Evolutionary conservation across 1,140 invertebrate genomes (phyloP).

Genomic region (Orchestia grillus): DNA sequence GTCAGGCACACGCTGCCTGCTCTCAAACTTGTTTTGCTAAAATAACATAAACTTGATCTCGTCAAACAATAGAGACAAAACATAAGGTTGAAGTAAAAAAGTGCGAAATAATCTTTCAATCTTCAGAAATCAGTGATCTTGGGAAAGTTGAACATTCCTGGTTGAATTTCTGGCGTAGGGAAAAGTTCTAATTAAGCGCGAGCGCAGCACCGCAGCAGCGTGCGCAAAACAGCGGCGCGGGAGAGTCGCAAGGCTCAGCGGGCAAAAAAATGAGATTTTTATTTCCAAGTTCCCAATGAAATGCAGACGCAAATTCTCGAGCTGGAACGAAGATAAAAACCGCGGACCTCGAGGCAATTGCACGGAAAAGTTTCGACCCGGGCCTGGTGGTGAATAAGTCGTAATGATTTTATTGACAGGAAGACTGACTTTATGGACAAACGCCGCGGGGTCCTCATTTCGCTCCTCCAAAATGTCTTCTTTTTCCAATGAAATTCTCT

Average conservation of each 20-base stretch:
- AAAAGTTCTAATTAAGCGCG: background rate
- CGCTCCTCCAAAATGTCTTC: background rate
- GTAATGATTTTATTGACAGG: constrained; percentile 49
- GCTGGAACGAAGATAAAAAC: background rate
- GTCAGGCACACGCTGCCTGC: no score
- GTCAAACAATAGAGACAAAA: background rate
- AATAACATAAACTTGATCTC: background rate
- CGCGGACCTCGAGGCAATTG: background rate
- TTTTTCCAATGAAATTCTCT: constrained; percentile 11
- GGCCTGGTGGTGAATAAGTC: constrained; percentile 35
- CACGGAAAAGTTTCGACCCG: background rate
- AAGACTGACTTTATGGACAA: constrained; percentile 40
- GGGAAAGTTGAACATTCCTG: background rate
- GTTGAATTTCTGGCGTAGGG: background rate
- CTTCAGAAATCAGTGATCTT: background rate
- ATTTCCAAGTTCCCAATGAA: background rate
- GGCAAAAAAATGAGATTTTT: background rate
- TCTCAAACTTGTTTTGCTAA: background rate
- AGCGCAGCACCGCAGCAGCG: background rate
- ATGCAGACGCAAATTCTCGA: constrained; percentile 28
- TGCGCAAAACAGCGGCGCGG: background rate
- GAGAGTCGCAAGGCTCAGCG: background rate
- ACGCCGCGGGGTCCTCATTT: background rate
- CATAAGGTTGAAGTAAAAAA: background rate
- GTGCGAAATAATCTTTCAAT: background rate